Conservation (phyloP, 1,140 invertebrate species). For the Ylistrum balloti region DNA sequence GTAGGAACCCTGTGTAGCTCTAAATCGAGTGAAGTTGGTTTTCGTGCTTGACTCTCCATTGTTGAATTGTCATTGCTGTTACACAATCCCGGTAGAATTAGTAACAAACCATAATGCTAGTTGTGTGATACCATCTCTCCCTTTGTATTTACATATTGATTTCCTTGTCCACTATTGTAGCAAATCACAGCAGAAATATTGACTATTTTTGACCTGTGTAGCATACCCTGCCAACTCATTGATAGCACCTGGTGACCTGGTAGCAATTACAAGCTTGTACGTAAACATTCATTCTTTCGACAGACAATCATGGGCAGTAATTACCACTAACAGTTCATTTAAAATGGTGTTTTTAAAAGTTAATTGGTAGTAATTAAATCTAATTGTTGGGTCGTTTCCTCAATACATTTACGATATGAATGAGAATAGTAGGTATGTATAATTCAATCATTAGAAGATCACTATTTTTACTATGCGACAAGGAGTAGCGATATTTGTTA, state of each 20-base stretch:
- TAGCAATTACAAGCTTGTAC: neutral
- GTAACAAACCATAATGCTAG: slow-evolving; percentile 7
- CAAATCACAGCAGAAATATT: slow-evolving; percentile 39
- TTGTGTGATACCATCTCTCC: slow-evolving; percentile 3
- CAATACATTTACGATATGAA: neutral
- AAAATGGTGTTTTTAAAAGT: neutral
- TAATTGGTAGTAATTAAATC: neutral
- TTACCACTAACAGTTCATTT: slow-evolving; percentile 2
- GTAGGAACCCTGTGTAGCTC: too few relatives aligned
- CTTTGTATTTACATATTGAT: neutral
- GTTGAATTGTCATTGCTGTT: neutral
- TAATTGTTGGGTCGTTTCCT: neutral
- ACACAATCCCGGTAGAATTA: slow-evolving; percentile 26
- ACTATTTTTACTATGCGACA: neutral
- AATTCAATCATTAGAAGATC: neutral
- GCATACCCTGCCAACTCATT: slow-evolving; percentile 12
- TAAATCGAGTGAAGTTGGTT: neutral
- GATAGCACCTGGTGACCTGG: neutral
- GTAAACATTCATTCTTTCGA: neutral
- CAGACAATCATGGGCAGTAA: slow-evolving; percentile 1
- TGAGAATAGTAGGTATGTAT: too few relatives aligned
- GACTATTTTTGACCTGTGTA: slow-evolving; percentile 33
- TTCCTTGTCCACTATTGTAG: slow-evolving; percentile 38
- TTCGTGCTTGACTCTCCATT: neutral
- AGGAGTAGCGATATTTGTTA: neutral